phyloP scores from a whole-genome alignment of 1,140 invertebrate species.

The Aphaenogaster ashmeadi region DNA sequence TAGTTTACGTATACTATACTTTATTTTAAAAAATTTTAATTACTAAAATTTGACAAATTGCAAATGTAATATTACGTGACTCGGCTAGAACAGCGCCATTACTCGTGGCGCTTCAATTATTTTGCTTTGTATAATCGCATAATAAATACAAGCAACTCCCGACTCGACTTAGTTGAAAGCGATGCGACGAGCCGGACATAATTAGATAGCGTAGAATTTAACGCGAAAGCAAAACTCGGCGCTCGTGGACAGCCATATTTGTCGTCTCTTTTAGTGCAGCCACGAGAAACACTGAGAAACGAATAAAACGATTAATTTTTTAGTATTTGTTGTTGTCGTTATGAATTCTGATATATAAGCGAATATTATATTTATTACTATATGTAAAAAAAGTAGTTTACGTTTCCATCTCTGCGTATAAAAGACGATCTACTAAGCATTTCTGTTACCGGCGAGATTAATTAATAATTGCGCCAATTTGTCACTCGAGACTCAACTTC shows the following conservation, averaged over 20 bases:
- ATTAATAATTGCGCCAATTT: conserved; percentile 53
- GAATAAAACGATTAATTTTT: conserved; percentile 21
- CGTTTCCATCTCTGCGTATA: neutral
- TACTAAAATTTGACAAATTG: conserved; percentile 32
- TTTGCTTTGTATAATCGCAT: conserved; percentile 62
- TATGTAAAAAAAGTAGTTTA: neutral
- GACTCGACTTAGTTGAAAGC: conserved; percentile 46
- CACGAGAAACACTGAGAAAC: neutral
- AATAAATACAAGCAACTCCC: conserved; percentile 57
- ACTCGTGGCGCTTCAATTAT: conserved; percentile 36
- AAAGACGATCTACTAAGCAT: neutral
- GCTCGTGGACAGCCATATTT: conserved; percentile 8
- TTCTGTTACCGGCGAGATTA: conserved; percentile 5
- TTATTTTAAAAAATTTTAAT: neutral
- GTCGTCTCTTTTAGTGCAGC: neutral
- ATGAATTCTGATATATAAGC: neutral
- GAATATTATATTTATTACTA: neutral
- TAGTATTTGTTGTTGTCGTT: neutral
- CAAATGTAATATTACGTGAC: conserved; percentile 13
- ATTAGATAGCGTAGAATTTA: conserved; percentile 54
- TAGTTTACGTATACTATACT: neutral
- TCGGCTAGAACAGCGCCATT: neutral
- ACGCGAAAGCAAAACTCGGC: conserved; percentile 32
- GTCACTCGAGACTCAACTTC: conserved; percentile 28
- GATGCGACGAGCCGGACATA: conserved; percentile 45